Conservation (phyloP, 2,888 invertebrate genomes). For the Thumatha senex region DNA sequence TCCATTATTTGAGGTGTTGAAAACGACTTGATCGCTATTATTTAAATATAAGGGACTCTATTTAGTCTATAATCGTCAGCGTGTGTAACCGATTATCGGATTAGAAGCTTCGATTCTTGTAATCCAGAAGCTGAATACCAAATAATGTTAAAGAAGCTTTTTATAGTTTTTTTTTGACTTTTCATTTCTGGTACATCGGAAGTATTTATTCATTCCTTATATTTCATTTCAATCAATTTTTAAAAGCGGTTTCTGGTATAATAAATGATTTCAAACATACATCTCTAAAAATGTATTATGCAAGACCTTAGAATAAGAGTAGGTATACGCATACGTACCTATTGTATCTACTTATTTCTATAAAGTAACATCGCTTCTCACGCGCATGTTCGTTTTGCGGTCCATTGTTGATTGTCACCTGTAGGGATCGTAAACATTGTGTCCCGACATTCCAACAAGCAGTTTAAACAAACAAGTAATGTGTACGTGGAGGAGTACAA, state of each 20-base stretch:
- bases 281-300: no score
- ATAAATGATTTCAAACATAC: no score
- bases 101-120: background rate
- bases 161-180: no score
- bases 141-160: no score
- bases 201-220: no score
- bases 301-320: no score
- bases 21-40: conserved; percentile 31
- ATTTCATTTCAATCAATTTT: no score
- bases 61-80: conserved; percentile 7
- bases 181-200: no score
- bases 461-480: conserved; percentile 52
- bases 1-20: conserved; percentile 37
- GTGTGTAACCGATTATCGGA: conserved; percentile 13
- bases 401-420: conserved; percentile 60
- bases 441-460: conserved; percentile 60
- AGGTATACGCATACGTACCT: no score
- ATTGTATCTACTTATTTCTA: no score
- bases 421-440: conserved; percentile 65
- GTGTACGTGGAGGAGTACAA: conserved; percentile 28
- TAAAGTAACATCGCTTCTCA: background rate
- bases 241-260: no score
- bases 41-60: conserved; percentile 22
- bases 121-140: no score
- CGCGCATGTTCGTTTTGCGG: conserved; percentile 33